Percentiles rank a stretch among this genome's conserved stretches.
phyloP scores from a whole-genome alignment of 2,113 vertebrate genomes.

The Rissa tridactyla region DNA sequence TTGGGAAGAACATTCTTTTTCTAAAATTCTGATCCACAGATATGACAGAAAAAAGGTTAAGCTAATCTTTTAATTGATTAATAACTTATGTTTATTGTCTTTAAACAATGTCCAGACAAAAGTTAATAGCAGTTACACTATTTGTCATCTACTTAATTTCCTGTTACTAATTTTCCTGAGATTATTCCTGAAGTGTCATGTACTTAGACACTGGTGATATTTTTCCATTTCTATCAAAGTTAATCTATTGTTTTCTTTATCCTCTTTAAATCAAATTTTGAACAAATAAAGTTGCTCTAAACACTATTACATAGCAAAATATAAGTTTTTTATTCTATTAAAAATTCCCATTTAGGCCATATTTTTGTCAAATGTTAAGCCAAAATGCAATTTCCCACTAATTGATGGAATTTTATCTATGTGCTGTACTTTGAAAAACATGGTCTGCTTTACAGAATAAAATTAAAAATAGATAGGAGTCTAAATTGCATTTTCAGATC shows the following conservation, averaged over 20 bases:
- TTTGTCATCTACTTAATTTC: neutral
- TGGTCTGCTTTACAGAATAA: neutral
- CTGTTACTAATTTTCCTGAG: neutral
- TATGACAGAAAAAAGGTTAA: neutral
- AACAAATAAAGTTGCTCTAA: neutral
- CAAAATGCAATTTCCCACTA: neutral
- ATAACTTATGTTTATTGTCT: neutral
- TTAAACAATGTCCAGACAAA: neutral
- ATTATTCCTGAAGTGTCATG: neutral
- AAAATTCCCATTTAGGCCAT: rapidly evolving
- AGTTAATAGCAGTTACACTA: neutral
- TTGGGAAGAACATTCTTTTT: neutral
- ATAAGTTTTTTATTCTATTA: neutral
- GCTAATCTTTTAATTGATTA: neutral
- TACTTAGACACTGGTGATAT: neutral
- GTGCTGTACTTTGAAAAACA: neutral
- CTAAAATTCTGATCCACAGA: neutral
- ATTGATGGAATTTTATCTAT: neutral
- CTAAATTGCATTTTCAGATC: neutral
- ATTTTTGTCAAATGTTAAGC: neutral
- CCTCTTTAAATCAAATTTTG: neutral
- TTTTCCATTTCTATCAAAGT: neutral
- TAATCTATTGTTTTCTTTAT: neutral
- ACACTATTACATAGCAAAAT: neutral
- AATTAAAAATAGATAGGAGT: neutral